Conservation (phyloP, 92 coral and sea anemone genomes). For the Siderastrea radians region DNA sequence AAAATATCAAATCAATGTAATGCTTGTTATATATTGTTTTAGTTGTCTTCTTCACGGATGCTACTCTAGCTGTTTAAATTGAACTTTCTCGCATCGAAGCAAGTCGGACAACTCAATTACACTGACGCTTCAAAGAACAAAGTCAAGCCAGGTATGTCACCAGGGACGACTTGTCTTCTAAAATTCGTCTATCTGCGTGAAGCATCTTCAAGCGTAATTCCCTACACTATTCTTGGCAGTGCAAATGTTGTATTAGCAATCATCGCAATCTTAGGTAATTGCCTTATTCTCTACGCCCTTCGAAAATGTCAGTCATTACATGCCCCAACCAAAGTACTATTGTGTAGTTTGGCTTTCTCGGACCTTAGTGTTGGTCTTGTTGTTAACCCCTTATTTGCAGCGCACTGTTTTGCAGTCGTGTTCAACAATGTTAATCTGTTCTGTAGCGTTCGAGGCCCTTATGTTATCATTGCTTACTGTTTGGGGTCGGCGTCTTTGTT, state of each 20-base stretch:
- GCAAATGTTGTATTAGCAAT: not conserved
- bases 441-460: not conserved
- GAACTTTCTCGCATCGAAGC: no score
- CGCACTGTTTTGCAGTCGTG: constrained; percentile 4
- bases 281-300: constrained; percentile 13
- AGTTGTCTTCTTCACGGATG: no score
- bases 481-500: constrained; percentile 11
- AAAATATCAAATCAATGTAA: no score
- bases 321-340: constrained; percentile 9
- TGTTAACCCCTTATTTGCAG: not conserved
- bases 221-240: not conserved
- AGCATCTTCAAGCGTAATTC: not conserved
- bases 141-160: no score
- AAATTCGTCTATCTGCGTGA: no score
- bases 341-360: constrained; percentile 4
- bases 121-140: no score
- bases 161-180: no score
- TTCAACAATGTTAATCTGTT: not conserved
- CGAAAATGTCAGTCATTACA: constrained; percentile 13
- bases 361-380: constrained; percentile 15
- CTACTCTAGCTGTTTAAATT: no score
- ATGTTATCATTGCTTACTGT: not conserved
- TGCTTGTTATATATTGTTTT: no score
- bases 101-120: no score
- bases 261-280: constrained; percentile 10